A percentile compares a stretch with the other conserved stretches of the same genome.
These are phyloP conservation scores for Apantesis nais DNA, from an alignment of 2,888 invertebrate genomes.

Conservation along the genomic window DNA sequence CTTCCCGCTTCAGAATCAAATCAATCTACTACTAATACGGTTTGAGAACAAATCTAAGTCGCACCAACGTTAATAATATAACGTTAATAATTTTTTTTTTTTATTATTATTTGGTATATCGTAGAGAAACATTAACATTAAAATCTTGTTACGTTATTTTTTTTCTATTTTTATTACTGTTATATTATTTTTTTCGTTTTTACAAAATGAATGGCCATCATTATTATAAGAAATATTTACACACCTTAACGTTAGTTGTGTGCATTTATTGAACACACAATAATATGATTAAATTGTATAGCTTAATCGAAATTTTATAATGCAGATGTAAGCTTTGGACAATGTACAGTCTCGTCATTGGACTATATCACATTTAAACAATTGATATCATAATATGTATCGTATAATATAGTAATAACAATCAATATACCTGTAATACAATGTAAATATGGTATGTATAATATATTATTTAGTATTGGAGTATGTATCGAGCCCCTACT, in stretches of 20 bases:
- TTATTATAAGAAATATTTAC: conserved; percentile 8
- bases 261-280: not conserved
- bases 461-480: conserved; percentile 4
- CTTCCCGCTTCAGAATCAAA: no score
- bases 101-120: no score
- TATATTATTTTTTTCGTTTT: not conserved
- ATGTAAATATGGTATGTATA: conserved; percentile 21
- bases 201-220: conserved; percentile 4
- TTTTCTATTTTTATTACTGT: not conserved
- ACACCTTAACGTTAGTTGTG: conserved; percentile 1
- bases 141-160: conserved; percentile 6
- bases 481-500: conserved; percentile 19
- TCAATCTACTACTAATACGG: no score
- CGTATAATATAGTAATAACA: conserved; percentile 16
- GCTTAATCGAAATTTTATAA: not conserved
- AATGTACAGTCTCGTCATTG: not conserved
- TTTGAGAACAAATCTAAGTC: not conserved
- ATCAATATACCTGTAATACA: conserved; percentile 23
- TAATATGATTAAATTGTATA: not conserved
- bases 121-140: conserved; percentile 31
- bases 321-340: not conserved
- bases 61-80: not conserved
- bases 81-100: no score
- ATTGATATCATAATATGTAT: not conserved
- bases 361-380: not conserved